These are phyloP conservation scores for roundworm (Caenorhabditis elegans) DNA, from an alignment of 1,140 invertebrate genomes.

Conservation along the genomic window WBcel235 BX284602.5:9614001-9614500, in stretches of 20 bases:
- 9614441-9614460: neutral
- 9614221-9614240: slow-evolving; percentile 47
- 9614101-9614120: slow-evolving; percentile 65
- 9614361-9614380: no score
- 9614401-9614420: neutral
- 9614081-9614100: slow-evolving; percentile 68
- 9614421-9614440: no score
- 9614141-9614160: neutral
- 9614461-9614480: no score
- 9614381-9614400: neutral
- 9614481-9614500: no score
- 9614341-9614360: no score
- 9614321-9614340: no score
- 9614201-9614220: slow-evolving; percentile 66
- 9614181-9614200: slow-evolving; percentile 66
- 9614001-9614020: slow-evolving; percentile 3
- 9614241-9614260: neutral
- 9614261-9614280: neutral
- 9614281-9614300: neutral
- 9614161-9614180: slow-evolving; percentile 49
- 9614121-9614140: neutral
- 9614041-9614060: slow-evolving; percentile 80
- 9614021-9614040: slow-evolving; percentile 74
- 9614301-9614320: neutral
- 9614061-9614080: slow-evolving; percentile 76